Percentiles rank a stretch among this genome's conserved stretches.
phyloP scores from a whole-genome alignment of 2,797 vertebrate genomes.

The Amblyraja radiata region DNA sequence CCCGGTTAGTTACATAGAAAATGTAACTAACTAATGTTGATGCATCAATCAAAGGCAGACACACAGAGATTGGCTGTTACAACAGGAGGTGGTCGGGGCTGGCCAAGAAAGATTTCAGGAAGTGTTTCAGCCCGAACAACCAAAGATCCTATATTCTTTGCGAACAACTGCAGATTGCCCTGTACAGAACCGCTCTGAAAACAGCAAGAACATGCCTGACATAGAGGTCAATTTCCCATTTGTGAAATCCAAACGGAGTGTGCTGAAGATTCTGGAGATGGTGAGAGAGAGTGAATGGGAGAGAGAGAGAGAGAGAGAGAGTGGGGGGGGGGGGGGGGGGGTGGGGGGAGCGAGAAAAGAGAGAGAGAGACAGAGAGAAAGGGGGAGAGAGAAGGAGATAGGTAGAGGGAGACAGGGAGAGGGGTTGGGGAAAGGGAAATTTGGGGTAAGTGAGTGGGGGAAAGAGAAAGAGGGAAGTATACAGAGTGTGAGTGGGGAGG shows the following conservation, averaged over 20 bases:
- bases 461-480: background rate
- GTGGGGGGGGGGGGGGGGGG: background rate
- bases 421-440: background rate
- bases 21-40: too few relatives aligned
- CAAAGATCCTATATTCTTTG: too few relatives aligned
- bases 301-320: background rate
- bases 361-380: background rate
- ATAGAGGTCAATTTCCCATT: background rate
- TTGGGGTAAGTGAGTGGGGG: too few relatives aligned
- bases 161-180: background rate
- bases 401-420: too few relatives aligned
- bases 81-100: too few relatives aligned
- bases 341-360: too few relatives aligned
- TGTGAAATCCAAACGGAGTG: conserved; percentile 44
- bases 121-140: background rate
- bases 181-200: too few relatives aligned
- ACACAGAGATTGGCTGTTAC: background rate
- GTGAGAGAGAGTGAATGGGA: conserved; percentile 46
- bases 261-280: conserved; percentile 56
- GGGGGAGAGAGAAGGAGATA: too few relatives aligned
- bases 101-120: background rate
- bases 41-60: background rate
- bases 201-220: too few relatives aligned
- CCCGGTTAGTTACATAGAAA: too few relatives aligned
- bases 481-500: background rate